Evolutionary conservation across 2,888 invertebrate species (phyloP).

Genomic region (Cyclophora punctaria): DNA sequence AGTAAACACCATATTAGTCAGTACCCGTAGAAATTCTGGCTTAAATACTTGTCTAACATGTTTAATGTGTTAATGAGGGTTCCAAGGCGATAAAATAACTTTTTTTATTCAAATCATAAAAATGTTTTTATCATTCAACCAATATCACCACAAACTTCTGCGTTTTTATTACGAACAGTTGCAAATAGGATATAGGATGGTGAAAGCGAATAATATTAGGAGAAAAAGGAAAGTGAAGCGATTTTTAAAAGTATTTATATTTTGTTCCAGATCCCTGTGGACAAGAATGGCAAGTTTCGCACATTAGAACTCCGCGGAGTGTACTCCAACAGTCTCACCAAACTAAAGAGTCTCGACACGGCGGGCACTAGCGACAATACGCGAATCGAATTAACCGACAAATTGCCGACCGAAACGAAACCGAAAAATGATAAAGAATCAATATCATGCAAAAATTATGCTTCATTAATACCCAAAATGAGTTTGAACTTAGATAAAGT

Average conservation of each 20-base stretch:
- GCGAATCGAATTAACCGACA: constrained; percentile 31
- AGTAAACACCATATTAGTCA: too few relatives aligned
- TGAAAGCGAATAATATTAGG: too few relatives aligned
- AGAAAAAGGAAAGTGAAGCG: neutral
- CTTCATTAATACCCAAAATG: constrained; percentile 65
- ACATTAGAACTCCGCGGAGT: constrained; percentile 52
- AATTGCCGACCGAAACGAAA: constrained; percentile 32
- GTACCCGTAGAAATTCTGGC: too few relatives aligned
- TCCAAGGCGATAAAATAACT: too few relatives aligned
- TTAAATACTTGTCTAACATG: too few relatives aligned
- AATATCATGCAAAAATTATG: constrained; percentile 49
- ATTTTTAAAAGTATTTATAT: constrained; percentile 18
- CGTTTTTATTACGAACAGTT: too few relatives aligned
- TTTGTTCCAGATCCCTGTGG: constrained; percentile 63
- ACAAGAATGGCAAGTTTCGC: constrained; percentile 62
- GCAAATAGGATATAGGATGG: too few relatives aligned
- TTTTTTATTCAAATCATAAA: too few relatives aligned
- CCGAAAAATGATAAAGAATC: constrained; percentile 45
- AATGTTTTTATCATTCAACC: too few relatives aligned
- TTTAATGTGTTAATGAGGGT: too few relatives aligned
- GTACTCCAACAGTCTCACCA: constrained; percentile 45
- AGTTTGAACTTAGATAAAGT: constrained; percentile 59
- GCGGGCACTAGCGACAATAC: constrained; percentile 33
- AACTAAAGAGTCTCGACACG: constrained; percentile 42
- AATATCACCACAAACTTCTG: too few relatives aligned